Evolutionary conservation across 2,113 vertebrate species (phyloP), one percentile per base, ranked within the genome.

Genomic region (Rostratula benghalensis): DNA sequence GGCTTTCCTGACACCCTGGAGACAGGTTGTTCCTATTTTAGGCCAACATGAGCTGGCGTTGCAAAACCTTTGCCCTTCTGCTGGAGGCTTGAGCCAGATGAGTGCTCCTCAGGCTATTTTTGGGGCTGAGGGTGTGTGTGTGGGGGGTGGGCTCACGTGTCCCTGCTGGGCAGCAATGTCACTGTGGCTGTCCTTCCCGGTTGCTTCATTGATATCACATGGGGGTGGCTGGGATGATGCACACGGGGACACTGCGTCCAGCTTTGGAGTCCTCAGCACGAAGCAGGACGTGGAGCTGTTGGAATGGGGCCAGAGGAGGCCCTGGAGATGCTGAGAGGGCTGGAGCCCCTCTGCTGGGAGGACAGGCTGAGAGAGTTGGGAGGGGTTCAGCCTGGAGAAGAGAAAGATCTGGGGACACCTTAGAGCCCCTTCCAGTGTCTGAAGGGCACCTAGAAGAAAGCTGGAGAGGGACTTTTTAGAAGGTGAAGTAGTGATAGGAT

Each of bases 11-110:
- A 7, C 59, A 20, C 18, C 7, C 78, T 54, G 7, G 1, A 43
- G 45, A 37, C n/a, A 61, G 54, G n/a, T 15, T 39, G 69, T 60
- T 83, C 71, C 90, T 96, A 85, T 95, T 94, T 90, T 60, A 85
- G 48, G 24, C 0, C 7, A 70, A 7, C 2, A 2, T 16, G 45
- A 28, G 51, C 83, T 71, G 71, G 20, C 53, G 5, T 8, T 24
- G 4, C 2, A 0, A 65, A 60, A 65, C 51, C 45, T 87, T 75
- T 96, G 53, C 61, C 84, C 70, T 91, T 93, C 65, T 81, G 30
- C 59, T 28, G 70, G 39, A 67, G 63, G 53, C 70, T 60, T 3
- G 3, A 74, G 45, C 25, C 54, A 45, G 63, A 28, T 4, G 20
- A 71, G 31, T 17, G 71, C 71, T 70, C 89, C n/a, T 35, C 27